Percentiles rank a stretch among this genome's conserved stretches.
Conservation (phyloP, 1,140 invertebrate genomes). For the Drosophila rhopaloa region DNA sequence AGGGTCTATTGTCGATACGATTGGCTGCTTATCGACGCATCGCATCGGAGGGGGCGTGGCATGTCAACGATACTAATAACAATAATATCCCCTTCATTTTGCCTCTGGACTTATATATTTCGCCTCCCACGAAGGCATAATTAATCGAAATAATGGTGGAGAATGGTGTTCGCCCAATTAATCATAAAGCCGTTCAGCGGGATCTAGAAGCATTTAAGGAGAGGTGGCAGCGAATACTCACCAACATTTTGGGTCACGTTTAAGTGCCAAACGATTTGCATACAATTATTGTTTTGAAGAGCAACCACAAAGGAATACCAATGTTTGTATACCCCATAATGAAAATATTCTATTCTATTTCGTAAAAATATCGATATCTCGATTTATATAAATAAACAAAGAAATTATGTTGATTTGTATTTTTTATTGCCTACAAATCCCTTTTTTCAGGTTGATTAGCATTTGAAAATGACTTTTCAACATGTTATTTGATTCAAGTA, state of each 20-base stretch:
- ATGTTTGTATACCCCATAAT: too few species aligned
- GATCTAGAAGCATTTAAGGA: not conserved
- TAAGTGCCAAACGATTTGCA: slow-evolving; percentile 16
- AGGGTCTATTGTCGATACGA: slow-evolving; percentile 50
- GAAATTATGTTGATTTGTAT: too few species aligned
- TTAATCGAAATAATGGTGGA: slow-evolving; percentile 47
- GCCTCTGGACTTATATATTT: not conserved
- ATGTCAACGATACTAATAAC: slow-evolving; percentile 66
- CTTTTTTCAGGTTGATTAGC: too few species aligned
- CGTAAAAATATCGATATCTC: too few species aligned
- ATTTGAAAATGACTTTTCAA: too few species aligned
- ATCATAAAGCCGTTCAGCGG: slow-evolving; percentile 28
- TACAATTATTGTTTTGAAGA: slow-evolving; percentile 30
- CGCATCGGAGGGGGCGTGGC: slow-evolving; percentile 49
- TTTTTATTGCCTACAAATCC: too few species aligned
- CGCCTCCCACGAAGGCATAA: slow-evolving; percentile 34
- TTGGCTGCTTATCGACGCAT: slow-evolving; percentile 64
- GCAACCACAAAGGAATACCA: not conserved
- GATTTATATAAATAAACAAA: too few species aligned
- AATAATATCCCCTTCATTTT: not conserved
- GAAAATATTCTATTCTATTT: too few species aligned
- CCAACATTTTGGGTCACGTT: slow-evolving; percentile 30
- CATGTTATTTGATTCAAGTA: too few species aligned
- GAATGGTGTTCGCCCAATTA: slow-evolving; percentile 52
- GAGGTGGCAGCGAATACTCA: not conserved